Conservation (phyloP, 2,797 vertebrate genomes). For the Pelobates cultripes region DNA sequence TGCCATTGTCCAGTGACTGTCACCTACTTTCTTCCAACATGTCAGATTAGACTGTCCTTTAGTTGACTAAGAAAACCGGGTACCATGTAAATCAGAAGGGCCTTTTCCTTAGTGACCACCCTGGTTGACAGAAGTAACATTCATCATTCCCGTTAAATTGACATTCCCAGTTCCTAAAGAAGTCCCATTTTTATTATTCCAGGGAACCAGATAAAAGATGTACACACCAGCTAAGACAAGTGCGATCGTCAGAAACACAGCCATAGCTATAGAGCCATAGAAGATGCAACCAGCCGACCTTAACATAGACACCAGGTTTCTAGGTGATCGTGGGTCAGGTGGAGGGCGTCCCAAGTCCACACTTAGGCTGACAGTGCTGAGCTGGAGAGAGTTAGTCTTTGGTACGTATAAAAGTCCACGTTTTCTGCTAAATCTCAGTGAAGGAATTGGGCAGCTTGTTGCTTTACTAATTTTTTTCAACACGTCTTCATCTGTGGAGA, state of each 20-base stretch:
- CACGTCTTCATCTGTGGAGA: constrained; percentile 69
- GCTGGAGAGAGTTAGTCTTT: constrained; percentile 56
- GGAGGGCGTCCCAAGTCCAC: constrained; percentile 69
- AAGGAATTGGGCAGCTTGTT: constrained; percentile 71
- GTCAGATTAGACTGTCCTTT: too few relatives aligned
- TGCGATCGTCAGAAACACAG: constrained; percentile 16
- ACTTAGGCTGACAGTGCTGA: constrained; percentile 60
- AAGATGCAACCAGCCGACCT: constrained; percentile 35
- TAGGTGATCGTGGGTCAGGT: neutral
- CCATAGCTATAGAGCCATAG: constrained; percentile 36
- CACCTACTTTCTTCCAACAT: too few relatives aligned
- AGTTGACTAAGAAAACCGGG: too few relatives aligned
- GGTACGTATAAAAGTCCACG: constrained; percentile 77
- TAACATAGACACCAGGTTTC: neutral
- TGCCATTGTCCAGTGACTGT: too few relatives aligned
- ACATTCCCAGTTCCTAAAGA: neutral
- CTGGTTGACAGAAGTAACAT: neutral
- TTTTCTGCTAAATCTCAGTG: constrained; percentile 75
- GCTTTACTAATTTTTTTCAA: constrained; percentile 72
- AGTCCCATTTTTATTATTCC: neutral
- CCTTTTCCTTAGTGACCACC: neutral
- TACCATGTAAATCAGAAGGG: too few relatives aligned
- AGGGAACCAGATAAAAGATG: constrained; percentile 22
- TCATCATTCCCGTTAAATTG: neutral
- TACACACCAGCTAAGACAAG: constrained; percentile 22